A percentile compares a stretch with the other conserved stretches of the same genome.
These are phyloP conservation scores for Belonocnema kinseyi DNA, from an alignment of 1,140 invertebrate species.

Conservation along the genomic window DNA sequence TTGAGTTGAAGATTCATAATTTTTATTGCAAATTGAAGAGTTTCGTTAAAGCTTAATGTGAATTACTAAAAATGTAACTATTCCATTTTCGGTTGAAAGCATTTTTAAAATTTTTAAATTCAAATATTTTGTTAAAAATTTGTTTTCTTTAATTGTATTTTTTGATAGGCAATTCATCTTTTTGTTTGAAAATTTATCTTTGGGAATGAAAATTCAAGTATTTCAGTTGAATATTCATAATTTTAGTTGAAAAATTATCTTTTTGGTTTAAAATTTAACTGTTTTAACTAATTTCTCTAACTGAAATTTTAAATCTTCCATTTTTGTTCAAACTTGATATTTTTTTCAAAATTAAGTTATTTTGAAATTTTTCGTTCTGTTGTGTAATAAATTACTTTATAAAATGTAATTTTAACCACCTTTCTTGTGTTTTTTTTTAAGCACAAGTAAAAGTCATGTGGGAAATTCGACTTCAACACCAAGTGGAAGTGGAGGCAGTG, in stretches of 20 bases:
- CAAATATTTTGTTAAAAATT: neutral
- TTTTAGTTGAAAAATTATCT: neutral
- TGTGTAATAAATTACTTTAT: neutral
- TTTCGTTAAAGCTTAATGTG: too few species aligned
- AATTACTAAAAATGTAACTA: too few species aligned
- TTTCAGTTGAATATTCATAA: too few species aligned
- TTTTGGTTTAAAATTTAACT: too few species aligned
- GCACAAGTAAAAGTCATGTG: conserved; percentile 70
- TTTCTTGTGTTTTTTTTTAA: conserved; percentile 53
- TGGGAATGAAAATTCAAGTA: too few species aligned
- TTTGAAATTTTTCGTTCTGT: too few species aligned
- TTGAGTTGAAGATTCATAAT: too few species aligned
- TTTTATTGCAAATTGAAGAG: too few species aligned
- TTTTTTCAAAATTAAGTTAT: too few species aligned
- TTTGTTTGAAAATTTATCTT: neutral
- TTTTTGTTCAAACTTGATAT: too few species aligned
- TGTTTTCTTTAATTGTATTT: neutral
- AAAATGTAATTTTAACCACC: neutral
- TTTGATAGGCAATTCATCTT: neutral
- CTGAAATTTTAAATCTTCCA: too few species aligned
- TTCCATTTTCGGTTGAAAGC: neutral
- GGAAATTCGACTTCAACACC: conserved; percentile 67
- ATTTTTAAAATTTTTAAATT: neutral
- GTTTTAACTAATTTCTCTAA: too few species aligned
- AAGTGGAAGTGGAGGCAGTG: conserved; percentile 68